These are phyloP conservation scores for Tringa solitaria DNA, from an alignment of 2,113 vertebrate species.

Conservation along the genomic window DNA sequence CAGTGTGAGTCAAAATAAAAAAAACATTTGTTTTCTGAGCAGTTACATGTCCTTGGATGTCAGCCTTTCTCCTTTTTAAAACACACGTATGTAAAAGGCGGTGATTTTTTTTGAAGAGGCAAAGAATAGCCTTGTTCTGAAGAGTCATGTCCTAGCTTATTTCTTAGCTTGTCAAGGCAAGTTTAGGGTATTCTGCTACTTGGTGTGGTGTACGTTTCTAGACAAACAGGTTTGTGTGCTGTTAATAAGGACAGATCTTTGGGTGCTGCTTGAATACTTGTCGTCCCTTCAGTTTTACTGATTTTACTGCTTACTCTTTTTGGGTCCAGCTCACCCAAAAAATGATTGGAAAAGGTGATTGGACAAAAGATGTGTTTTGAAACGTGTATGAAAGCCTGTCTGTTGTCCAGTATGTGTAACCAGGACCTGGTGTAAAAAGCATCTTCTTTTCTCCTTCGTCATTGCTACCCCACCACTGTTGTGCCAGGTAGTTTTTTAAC, in stretches of 20 bases:
- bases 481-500: neutral
- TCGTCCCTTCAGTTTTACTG: neutral
- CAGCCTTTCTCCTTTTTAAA: neutral
- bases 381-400: neutral
- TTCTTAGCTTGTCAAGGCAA: constrained; percentile 15
- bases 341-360: neutral
- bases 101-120: neutral
- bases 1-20: neutral
- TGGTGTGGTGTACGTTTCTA: accelerated
- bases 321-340: neutral
- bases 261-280: neutral
- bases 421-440: neutral
- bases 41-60: neutral
- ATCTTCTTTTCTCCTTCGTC: neutral
- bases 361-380: neutral
- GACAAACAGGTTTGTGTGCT: constrained; percentile 50
- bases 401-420: neutral
- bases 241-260: neutral
- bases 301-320: neutral
- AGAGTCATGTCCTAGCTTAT: neutral
- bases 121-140: neutral
- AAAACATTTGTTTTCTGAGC: neutral
- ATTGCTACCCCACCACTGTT: neutral
- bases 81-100: neutral
- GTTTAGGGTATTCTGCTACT: neutral